These are phyloP conservation scores for Hesperia comma DNA, from an alignment of 2,888 invertebrate species.

Conservation along the genomic window DNA sequence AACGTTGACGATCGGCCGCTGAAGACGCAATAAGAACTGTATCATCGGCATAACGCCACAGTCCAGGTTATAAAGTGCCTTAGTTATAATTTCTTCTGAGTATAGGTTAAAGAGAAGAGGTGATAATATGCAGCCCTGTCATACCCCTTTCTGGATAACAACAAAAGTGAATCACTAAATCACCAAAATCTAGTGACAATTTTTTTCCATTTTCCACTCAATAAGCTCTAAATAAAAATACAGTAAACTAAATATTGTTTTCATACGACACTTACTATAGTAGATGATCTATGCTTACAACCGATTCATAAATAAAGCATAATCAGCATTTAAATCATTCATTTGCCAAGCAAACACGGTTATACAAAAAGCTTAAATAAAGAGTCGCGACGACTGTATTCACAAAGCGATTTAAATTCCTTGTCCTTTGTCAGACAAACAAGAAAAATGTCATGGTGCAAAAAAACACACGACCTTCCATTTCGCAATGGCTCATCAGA, in stretches of 20 bases:
- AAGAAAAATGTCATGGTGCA: constrained; percentile 62
- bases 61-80: too few relatives aligned
- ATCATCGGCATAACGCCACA: too few relatives aligned
- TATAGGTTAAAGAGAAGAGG: too few relatives aligned
- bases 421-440: constrained; percentile 69
- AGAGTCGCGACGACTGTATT: constrained; percentile 60
- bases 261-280: constrained; percentile 46
- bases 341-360: constrained; percentile 63
- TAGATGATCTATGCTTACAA: too few relatives aligned
- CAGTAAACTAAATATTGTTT: constrained; percentile 30
- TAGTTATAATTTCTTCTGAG: too few relatives aligned
- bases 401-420: constrained; percentile 66
- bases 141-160: too few relatives aligned
- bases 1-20: too few relatives aligned
- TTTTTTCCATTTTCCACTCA: constrained; percentile 10
- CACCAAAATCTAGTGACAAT: constrained; percentile 12
- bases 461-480: constrained; percentile 57
- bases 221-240: constrained; percentile 24
- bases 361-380: constrained; percentile 62
- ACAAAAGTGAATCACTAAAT: too few relatives aligned
- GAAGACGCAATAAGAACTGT: too few relatives aligned
- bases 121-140: too few relatives aligned
- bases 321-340: constrained; percentile 71
- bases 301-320: constrained; percentile 51
- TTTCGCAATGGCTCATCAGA: constrained; percentile 70